Evolutionary conservation across 1,140 invertebrate genomes (phyloP).

Genomic region (Euglossa dilemma): DNA sequence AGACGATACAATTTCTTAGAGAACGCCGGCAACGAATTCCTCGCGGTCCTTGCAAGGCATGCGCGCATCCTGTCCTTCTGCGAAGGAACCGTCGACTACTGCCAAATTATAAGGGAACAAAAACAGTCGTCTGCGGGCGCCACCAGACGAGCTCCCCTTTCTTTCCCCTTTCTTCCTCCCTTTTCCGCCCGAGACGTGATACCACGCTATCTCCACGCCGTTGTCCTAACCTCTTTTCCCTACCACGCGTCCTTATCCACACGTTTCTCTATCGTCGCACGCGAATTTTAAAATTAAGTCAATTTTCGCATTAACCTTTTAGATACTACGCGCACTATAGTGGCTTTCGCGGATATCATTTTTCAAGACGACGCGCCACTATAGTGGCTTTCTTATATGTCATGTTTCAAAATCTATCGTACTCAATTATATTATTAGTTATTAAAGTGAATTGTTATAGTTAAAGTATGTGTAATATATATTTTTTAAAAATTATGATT

Average conservation of each 20-base stretch:
- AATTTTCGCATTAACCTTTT: too few species aligned
- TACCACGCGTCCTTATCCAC: not conserved
- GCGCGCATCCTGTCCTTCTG: slow-evolving; percentile 27
- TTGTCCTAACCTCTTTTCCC: not conserved
- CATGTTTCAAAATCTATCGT: too few species aligned
- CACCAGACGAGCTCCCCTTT: slow-evolving; percentile 44
- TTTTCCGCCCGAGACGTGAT: slow-evolving; percentile 13
- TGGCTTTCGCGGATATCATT: too few species aligned
- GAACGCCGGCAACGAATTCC: slow-evolving; percentile 32
- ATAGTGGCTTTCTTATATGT: too few species aligned
- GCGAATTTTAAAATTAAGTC: too few species aligned
- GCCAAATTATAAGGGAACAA: slow-evolving; percentile 51
- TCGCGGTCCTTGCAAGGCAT: slow-evolving; percentile 41
- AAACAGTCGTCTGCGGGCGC: slow-evolving; percentile 54
- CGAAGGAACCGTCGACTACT: slow-evolving; percentile 45
- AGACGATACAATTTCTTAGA: slow-evolving; percentile 44
- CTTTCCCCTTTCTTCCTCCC: not conserved
- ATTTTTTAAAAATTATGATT: too few species aligned
- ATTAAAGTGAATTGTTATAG: too few species aligned
- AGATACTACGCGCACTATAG: too few species aligned
- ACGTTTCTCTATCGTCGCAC: not conserved
- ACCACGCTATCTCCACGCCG: slow-evolving; percentile 13
- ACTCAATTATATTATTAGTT: too few species aligned
- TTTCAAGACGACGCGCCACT: too few species aligned
- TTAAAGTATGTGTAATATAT: too few species aligned